Percentiles rank a stretch among this genome's conserved stretches.
These are phyloP conservation scores for Varanus salvator DNA, from an alignment of 2,113 vertebrate genomes.

Conservation along the genomic window DNA sequence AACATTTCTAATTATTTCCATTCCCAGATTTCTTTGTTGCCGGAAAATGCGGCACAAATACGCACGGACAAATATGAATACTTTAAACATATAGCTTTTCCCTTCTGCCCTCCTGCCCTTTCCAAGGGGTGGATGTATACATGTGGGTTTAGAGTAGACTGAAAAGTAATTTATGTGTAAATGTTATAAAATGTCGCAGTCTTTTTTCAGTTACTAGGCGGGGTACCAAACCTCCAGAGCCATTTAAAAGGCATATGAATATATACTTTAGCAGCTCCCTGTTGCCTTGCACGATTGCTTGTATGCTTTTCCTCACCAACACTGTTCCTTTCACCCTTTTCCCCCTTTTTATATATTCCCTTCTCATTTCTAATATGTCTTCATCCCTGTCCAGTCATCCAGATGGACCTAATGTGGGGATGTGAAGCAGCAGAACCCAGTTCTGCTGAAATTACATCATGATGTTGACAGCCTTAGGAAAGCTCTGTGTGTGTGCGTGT, in stretches of 20 bases:
- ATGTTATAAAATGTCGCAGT: conserved; percentile 35
- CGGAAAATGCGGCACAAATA: conserved; percentile 5
- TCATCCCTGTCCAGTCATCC: conserved; percentile 35
- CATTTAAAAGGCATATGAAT: conserved; percentile 46
- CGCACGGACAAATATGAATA: not conserved
- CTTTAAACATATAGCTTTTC: conserved; percentile 46
- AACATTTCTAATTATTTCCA: conserved; percentile 55
- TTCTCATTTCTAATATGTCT: conserved; percentile 22
- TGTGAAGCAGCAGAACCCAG: conserved; percentile 46
- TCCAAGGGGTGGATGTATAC: conserved; percentile 42
- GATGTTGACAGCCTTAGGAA: conserved; percentile 35
- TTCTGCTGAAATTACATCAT: conserved; percentile 2
- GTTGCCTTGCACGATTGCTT: not conserved
- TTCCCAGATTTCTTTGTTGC: conserved; percentile 37
- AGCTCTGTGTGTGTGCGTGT: not conserved
- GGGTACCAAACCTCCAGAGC: conserved; percentile 44
- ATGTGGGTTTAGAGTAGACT: conserved; percentile 47
- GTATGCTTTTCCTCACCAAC: conserved; percentile 64
- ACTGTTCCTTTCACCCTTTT: not conserved
- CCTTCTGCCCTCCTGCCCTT: conserved; percentile 18
- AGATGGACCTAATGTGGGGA: not conserved
- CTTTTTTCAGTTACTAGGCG: conserved; percentile 34
- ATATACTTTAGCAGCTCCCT: not conserved
- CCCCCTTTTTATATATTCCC: conserved; percentile 36
- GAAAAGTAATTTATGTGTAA: conserved; percentile 62